A percentile compares a stretch with the other conserved stretches of the same genome.
These are phyloP conservation scores for Forbesichthys papilliferus DNA, from an alignment of 2,113 vertebrate species.

Conservation along the genomic window DNA sequence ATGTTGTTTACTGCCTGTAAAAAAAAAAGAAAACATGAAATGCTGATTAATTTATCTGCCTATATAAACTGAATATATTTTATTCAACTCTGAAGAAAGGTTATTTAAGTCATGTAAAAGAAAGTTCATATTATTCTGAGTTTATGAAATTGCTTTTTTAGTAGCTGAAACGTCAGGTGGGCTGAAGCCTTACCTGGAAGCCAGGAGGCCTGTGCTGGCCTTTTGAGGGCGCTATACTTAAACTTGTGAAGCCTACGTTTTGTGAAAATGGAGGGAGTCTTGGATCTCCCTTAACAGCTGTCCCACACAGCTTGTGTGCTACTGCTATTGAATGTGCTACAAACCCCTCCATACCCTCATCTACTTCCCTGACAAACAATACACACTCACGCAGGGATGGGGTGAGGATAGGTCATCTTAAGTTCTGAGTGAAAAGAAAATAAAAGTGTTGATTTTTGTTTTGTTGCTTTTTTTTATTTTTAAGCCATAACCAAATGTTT, in stretches of 20 bases:
- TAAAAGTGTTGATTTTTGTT: constrained; percentile 10
- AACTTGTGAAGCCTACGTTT: constrained; percentile 35
- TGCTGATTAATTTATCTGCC: constrained; percentile 66
- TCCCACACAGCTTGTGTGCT: constrained; percentile 51
- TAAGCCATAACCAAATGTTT: constrained; percentile 64
- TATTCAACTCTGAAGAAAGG: constrained; percentile 62
- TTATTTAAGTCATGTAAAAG: constrained; percentile 65
- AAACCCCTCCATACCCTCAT: constrained; percentile 3
- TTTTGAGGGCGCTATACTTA: constrained; percentile 20
- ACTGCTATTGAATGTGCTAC: constrained; percentile 68
- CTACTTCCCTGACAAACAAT: constrained; percentile 30
- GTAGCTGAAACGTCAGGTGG: constrained; percentile 39
- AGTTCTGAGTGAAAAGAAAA: constrained; percentile 35
- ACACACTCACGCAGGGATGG: constrained; percentile 33
- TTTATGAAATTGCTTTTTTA: constrained; percentile 42
- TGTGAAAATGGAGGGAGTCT: constrained; percentile 27
- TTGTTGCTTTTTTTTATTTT: constrained; percentile 25
- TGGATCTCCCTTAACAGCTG: constrained; percentile 37
- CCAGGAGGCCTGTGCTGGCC: constrained; percentile 21
- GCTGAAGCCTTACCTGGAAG: constrained; percentile 9
- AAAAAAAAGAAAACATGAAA: constrained; percentile 44
- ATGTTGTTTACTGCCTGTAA: constrained; percentile 66
- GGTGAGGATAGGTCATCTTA: constrained; percentile 24
- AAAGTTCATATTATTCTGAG: constrained; percentile 63
- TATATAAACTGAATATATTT: constrained; percentile 72